Evolutionary conservation across 2,888 invertebrate genomes (phyloP).

Genomic region (Nemapogon koenigi): DNA sequence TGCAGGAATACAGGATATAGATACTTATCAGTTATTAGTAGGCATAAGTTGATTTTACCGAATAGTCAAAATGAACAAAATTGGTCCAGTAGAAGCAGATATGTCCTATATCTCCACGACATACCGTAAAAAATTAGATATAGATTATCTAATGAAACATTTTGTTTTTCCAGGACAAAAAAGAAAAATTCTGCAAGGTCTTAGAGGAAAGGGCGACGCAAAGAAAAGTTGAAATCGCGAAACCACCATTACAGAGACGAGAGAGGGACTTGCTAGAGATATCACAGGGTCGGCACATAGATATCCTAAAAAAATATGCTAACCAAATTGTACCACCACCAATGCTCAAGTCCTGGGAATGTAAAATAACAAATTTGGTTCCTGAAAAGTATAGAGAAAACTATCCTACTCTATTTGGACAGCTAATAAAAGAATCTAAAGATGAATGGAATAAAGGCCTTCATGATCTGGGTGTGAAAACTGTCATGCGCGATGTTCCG

Average conservation of each 20-base stretch:
- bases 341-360: slow-evolving; percentile 68
- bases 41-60: no score
- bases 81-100: no score
- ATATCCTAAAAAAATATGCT: slow-evolving; percentile 63
- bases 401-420: slow-evolving; percentile 59
- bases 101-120: no score
- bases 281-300: slow-evolving; percentile 56
- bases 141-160: neutral
- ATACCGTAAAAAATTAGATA: no score
- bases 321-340: slow-evolving; percentile 64
- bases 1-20: no score
- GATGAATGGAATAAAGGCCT: slow-evolving; percentile 66
- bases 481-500: slow-evolving; percentile 65
- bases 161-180: slow-evolving; percentile 39
- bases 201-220: slow-evolving; percentile 44
- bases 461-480: slow-evolving; percentile 69
- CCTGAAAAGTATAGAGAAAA: slow-evolving; percentile 59
- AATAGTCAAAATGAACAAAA: no score
- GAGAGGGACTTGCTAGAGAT: slow-evolving; percentile 53
- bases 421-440: slow-evolving; percentile 62
- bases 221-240: slow-evolving; percentile 40
- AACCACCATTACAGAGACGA: slow-evolving; percentile 29
- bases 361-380: slow-evolving; percentile 64
- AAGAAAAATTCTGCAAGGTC: slow-evolving; percentile 39
- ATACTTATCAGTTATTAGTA: no score